These are phyloP conservation scores for Brachypalpus laphriformis DNA, from an alignment of 2,888 invertebrate genomes.

Conservation along the genomic window DNA sequence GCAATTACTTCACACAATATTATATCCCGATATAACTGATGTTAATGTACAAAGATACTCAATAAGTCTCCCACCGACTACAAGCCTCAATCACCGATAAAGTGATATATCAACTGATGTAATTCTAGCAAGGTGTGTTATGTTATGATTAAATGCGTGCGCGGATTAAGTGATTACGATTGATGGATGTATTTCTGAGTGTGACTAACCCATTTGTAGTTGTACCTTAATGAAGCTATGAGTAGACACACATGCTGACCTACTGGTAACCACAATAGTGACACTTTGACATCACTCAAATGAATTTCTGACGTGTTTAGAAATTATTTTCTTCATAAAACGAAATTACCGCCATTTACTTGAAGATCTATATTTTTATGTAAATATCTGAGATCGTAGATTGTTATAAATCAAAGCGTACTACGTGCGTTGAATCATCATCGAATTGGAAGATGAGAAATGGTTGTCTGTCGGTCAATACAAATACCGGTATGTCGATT, in stretches of 20 bases:
- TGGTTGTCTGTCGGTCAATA: constrained; percentile 14
- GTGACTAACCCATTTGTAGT: constrained; percentile 6
- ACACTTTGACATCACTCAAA: constrained; percentile 8
- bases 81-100: constrained; percentile 15
- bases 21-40: not conserved
- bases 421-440: constrained; percentile 48
- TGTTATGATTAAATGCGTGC: constrained; percentile 5
- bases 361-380: constrained; percentile 10
- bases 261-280: not conserved
- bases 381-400: constrained; percentile 17
- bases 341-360: not conserved
- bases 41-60: not conserved
- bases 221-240: not conserved
- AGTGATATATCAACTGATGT: constrained; percentile 35
- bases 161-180: constrained; percentile 16
- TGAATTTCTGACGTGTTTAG: not conserved
- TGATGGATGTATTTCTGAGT: constrained; percentile 11
- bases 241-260: not conserved
- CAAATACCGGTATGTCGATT: not conserved
- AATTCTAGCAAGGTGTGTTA: constrained; percentile 1
- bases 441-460: not conserved
- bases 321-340: not conserved
- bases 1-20: too few relatives aligned
- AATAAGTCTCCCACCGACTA: not conserved
- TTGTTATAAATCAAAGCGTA: constrained; percentile 35